These are phyloP conservation scores for Romanogobio albipinnatus DNA, from an alignment of 2,113 vertebrate species.

Conservation along the genomic window DNA sequence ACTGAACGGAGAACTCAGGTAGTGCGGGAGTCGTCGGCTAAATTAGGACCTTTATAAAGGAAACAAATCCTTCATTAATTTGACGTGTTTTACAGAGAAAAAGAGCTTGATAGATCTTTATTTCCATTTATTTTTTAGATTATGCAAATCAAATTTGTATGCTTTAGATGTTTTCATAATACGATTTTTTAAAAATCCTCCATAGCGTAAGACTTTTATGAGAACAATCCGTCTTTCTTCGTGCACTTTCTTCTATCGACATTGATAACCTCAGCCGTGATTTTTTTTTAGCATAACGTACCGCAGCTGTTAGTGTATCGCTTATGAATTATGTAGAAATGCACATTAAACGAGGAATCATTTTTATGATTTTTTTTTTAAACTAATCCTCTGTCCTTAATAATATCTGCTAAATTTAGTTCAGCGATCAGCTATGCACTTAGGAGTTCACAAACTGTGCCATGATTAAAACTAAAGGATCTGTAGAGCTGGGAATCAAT, in stretches of 20 bases:
- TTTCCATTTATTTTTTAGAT: constrained; percentile 17
- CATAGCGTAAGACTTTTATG: background rate
- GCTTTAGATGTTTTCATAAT: background rate
- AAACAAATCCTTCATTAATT: background rate
- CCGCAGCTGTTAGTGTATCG: background rate
- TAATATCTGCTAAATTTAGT: background rate
- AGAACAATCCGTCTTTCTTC: constrained; percentile 1
- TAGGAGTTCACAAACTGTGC: constrained; percentile 37
- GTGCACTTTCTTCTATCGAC: constrained; percentile 14
- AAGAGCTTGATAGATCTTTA: background rate
- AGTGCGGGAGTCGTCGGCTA: background rate
- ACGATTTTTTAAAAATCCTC: background rate
- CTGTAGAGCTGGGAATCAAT: too few relatives aligned
- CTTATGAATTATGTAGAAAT: constrained; percentile 13
- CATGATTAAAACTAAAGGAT: constrained; percentile 3
- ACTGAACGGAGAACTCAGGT: background rate
- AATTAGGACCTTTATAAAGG: constrained; percentile 7
- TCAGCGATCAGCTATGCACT: constrained; percentile 19
- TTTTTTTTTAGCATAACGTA: constrained; percentile 16
- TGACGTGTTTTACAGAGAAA: background rate
- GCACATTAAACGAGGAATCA: background rate
- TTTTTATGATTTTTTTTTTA: constrained; percentile 6
- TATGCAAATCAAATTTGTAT: constrained; percentile 35
- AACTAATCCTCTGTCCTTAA: background rate
- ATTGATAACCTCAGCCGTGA: constrained; percentile 12